Evolutionary conservation across 2,888 invertebrate species (phyloP), one percentile per base, ranked within the genome.

Genomic region (Keiferia lycopersicella): DNA sequence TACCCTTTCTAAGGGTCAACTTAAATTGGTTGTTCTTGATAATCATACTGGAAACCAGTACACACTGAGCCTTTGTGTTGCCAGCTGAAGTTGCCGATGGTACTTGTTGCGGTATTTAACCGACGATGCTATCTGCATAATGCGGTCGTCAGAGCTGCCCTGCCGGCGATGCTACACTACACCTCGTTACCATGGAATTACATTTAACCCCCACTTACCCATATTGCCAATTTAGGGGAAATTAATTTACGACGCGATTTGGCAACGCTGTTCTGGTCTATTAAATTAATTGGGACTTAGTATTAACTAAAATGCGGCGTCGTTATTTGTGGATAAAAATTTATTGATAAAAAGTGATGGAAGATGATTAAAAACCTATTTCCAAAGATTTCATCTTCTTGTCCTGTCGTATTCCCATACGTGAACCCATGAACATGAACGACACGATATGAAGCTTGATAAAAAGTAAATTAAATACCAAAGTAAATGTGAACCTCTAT

Each of bases 51-150:
- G 10, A 34, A 34, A 34, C 34, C 34, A 34, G 10, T 10, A 7
- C 8, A 34, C 10, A 34, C 10, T 34, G 10, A 34, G 1, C 34
- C 34, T 1, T 34, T 10, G 34, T 7, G 8, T 34, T 7, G 1
- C 1, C 1, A 34, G 8, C 34, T 34, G 8, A 10, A 34, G 34
- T 34, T 34, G 34, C 34, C 10, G 4, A 34, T 34, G 10, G 34
- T 82, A 90, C 90, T 90, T 90, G 90, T 90, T 90, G 90, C 89
- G 86, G 87, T 83, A 82, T 89, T 87, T 83, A 85, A 83, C 83
- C 81, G 76, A 71, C 79, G 84, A 84, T 84, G 82, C 76, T 84
- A 90, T 90, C 88, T 84, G 82, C 88, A 88, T 88, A 89, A 87
- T 87, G 88, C 83, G 87, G 83, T 81, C 86, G 80, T 84, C 82